phyloP scores from a whole-genome alignment of 2,113 vertebrate genomes.

The Malurus melanocephalus region DNA sequence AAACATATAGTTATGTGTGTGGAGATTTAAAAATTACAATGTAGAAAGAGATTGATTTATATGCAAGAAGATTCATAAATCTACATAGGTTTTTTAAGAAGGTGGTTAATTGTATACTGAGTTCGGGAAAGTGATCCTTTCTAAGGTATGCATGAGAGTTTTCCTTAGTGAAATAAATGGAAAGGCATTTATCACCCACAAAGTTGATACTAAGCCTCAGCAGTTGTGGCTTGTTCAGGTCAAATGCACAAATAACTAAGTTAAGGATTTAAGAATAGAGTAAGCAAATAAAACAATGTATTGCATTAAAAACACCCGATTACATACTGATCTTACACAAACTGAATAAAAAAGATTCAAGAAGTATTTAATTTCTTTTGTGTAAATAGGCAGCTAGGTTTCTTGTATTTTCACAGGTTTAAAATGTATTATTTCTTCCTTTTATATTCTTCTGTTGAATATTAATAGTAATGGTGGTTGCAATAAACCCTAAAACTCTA shows the following conservation, averaged over 20 bases:
- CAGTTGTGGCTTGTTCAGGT: conserved; percentile 26
- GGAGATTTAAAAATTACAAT: background rate
- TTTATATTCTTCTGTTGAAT: conserved; percentile 11
- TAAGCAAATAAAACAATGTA: conserved; percentile 55
- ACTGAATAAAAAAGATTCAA: conserved; percentile 42
- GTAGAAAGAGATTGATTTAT: background rate
- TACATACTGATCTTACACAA: conserved; percentile 31
- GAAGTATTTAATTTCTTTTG: conserved; percentile 42
- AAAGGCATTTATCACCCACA: conserved; percentile 5
- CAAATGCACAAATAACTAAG: conserved; percentile 25
- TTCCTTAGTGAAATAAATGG: conserved; percentile 4
- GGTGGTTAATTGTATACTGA: background rate
- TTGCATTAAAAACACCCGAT: conserved; percentile 47
- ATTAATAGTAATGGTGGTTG: background rate
- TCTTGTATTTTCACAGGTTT: conserved; percentile 29
- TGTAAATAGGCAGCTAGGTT: conserved; percentile 17
- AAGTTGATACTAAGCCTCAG: conserved; percentile 9
- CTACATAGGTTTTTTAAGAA: background rate
- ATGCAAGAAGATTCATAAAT: background rate
- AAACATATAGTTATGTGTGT: background rate
- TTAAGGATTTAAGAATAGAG: conserved; percentile 28
- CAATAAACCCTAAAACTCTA: background rate
- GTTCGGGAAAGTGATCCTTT: background rate
- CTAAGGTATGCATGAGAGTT: background rate
- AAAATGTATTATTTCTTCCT: background rate